phyloP scores from a whole-genome alignment of 2,113 vertebrate species.

The Oryzias curvinotus region DNA sequence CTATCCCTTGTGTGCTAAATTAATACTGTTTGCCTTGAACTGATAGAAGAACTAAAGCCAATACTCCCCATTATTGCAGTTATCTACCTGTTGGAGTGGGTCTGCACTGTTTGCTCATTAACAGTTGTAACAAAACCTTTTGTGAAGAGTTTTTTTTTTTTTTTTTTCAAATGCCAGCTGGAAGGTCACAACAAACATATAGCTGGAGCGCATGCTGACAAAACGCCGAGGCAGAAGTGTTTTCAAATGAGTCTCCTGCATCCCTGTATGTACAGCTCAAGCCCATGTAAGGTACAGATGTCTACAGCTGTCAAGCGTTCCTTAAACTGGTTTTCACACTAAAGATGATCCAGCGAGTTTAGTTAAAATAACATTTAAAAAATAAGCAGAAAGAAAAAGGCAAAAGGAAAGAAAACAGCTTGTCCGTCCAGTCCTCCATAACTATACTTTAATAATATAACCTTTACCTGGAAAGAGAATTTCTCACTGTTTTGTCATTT shows the following conservation, averaged over 20 bases:
- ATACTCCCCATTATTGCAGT: constrained; percentile 33
- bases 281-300: not conserved
- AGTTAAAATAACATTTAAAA: no score
- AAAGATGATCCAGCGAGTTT: no score
- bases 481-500: no score
- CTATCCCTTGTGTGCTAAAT: constrained; percentile 11
- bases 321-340: not conserved
- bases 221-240: constrained; percentile 14
- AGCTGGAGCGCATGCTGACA: constrained; percentile 27
- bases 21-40: constrained; percentile 18
- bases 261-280: no score
- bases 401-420: no score
- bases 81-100: constrained; percentile 40
- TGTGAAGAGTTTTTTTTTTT: constrained; percentile 46
- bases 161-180: constrained; percentile 43
- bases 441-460: no score
- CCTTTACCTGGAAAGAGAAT: no score
- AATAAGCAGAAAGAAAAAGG: no score
- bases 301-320: not conserved
- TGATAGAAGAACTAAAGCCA: constrained; percentile 4
- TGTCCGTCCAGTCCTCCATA: no score
- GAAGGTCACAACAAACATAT: constrained; percentile 42
- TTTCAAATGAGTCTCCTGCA: constrained; percentile 20
- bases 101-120: constrained; percentile 61
- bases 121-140: constrained; percentile 50